Conservation (phyloP, 2,888 invertebrate species). For the Scrobipalpa atriplicella region DNA sequence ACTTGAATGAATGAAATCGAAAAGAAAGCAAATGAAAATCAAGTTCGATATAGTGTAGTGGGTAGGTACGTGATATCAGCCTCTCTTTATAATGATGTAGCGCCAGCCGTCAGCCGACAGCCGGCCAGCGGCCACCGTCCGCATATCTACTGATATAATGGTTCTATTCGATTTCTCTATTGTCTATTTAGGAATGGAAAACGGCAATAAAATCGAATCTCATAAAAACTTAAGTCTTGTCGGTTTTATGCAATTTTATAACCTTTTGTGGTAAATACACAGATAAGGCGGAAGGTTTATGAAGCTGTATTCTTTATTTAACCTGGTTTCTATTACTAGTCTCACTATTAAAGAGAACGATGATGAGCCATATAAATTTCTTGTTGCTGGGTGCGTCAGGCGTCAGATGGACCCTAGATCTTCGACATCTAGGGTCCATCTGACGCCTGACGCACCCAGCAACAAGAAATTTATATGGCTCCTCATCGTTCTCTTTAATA, state of each 20-base stretch:
- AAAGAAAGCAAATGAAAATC: not conserved
- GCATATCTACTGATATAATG: not conserved
- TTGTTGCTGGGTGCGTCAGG: too few species aligned
- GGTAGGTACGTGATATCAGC: not conserved
- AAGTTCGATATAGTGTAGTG: conserved; percentile 6
- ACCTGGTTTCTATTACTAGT: too few species aligned
- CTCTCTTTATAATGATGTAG: not conserved
- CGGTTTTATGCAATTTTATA: not conserved
- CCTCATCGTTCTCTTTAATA: too few species aligned
- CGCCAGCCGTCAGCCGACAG: not conserved
- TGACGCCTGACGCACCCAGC: too few species aligned
- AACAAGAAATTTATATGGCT: too few species aligned
- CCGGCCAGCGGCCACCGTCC: not conserved
- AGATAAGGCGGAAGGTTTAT: not conserved
- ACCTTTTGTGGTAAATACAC: not conserved
- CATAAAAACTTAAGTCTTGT: not conserved
- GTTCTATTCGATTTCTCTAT: not conserved
- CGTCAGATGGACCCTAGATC: not conserved
- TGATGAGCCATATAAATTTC: too few species aligned
- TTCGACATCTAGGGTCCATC: not conserved
- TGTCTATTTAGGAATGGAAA: not conserved
- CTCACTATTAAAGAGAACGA: too few species aligned
- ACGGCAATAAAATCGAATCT: not conserved
- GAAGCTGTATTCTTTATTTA: too few species aligned
- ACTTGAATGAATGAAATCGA: conserved; percentile 13